Conservation (phyloP, 1,140 invertebrate species). For the Lutraria rhynchaena region DNA sequence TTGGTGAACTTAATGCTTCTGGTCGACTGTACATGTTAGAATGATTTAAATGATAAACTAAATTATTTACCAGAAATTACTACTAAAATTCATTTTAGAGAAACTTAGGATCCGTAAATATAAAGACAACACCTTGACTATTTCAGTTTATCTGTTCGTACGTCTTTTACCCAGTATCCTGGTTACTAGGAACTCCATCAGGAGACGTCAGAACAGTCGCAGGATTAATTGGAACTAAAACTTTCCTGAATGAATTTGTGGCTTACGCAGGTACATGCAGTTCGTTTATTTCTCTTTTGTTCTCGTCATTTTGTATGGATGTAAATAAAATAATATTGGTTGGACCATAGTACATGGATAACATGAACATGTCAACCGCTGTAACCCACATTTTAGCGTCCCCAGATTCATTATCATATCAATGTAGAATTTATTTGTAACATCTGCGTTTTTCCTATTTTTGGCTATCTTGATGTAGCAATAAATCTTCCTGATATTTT, state of each 20-base stretch:
- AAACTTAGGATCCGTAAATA: too few species aligned
- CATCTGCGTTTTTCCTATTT: neutral
- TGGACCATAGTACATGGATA: neutral
- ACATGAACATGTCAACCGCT: neutral
- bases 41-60: too few species aligned
- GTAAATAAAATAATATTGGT: neutral
- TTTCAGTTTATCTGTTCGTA: conserved; percentile 78
- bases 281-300: neutral
- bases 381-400: neutral
- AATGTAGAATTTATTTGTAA: neutral
- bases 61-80: too few species aligned
- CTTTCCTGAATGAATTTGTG: conserved; percentile 81
- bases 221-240: conserved; percentile 79
- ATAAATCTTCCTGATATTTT: too few species aligned
- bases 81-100: too few species aligned
- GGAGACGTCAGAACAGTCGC: conserved; percentile 77
- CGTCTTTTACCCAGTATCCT: conserved; percentile 80
- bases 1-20: too few species aligned
- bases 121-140: too few species aligned
- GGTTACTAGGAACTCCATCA: conserved; percentile 76
- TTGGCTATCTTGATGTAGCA: too few species aligned
- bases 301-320: neutral
- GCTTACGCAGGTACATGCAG: conserved; percentile 73
- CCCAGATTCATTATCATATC: neutral
- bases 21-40: too few species aligned